phyloP scores from a whole-genome alignment of 2,888 invertebrate genomes.

The Calameuta pallipes region DNA sequence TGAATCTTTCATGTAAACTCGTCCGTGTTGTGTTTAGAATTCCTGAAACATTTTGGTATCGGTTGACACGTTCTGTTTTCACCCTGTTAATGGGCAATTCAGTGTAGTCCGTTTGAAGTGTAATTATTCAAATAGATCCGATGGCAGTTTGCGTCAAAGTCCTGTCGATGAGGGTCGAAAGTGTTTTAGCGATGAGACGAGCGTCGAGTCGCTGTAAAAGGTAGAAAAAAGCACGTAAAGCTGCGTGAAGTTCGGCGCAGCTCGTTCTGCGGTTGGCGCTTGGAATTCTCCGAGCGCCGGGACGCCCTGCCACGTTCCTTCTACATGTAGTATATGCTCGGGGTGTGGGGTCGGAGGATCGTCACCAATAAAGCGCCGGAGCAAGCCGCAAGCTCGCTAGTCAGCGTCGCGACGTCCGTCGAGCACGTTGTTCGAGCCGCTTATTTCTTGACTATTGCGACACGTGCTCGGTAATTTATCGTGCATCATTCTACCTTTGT shows the following conservation, averaged over 20 bases:
- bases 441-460: conserved; percentile 6
- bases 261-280: neutral
- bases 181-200: neutral
- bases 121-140: neutral
- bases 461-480: conserved; percentile 32
- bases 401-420: conserved; percentile 39
- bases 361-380: conserved; percentile 35
- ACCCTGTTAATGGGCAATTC: neutral
- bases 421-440: conserved; percentile 24
- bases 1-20: neutral
- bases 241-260: neutral
- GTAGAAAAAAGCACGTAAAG: neutral
- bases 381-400: conserved; percentile 30
- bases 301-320: neutral
- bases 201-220: neutral
- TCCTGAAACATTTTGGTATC: neutral
- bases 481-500: neutral
- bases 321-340: neutral
- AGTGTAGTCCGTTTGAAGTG: neutral
- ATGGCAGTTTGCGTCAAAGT: neutral
- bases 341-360: conserved; percentile 12
- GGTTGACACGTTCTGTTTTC: neutral
- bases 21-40: neutral
- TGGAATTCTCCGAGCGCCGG: neutral
- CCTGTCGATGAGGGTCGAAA: neutral